These are phyloP conservation scores for Drosophila merina DNA, from an alignment of 2,888 invertebrate genomes.

Conservation along the genomic window DNA sequence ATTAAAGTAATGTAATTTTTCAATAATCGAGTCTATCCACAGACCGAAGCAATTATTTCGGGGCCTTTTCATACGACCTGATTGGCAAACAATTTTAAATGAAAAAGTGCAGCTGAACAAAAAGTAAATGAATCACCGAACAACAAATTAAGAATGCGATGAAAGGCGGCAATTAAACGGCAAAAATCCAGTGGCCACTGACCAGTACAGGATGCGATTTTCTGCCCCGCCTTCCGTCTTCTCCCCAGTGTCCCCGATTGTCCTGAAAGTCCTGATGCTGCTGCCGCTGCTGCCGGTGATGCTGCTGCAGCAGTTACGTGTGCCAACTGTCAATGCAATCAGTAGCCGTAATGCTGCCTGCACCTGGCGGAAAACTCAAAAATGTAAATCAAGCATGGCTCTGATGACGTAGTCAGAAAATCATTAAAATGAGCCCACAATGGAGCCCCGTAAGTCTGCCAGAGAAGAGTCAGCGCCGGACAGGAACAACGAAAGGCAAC, in stretches of 20 bases:
- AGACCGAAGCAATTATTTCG: constrained; percentile 33
- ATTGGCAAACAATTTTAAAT: constrained; percentile 45
- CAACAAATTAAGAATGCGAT: constrained; percentile 49
- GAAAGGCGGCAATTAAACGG: constrained; percentile 48
- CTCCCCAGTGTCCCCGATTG: background rate
- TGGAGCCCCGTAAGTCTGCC: constrained; percentile 28
- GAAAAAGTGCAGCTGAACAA: constrained; percentile 23
- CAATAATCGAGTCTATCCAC: constrained; percentile 39
- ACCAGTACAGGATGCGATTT: background rate
- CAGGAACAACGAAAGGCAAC: constrained; percentile 4
- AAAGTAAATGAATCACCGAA: constrained; percentile 7
- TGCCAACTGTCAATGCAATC: constrained; percentile 55
- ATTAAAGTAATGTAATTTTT: constrained; percentile 39
- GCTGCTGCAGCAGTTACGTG: constrained; percentile 43
- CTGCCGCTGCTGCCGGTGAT: constrained; percentile 2
- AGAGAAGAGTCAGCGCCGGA: constrained; percentile 23
- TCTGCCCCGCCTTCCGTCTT: background rate
- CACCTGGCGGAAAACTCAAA: constrained; percentile 35
- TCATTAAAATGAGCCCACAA: constrained; percentile 48
- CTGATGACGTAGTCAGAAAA: constrained; percentile 53
- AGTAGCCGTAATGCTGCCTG: constrained; percentile 38
- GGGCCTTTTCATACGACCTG: constrained; percentile 29
- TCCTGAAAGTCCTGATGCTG: constrained; percentile 19
- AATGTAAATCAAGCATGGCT: constrained; percentile 46
- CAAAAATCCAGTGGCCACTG: constrained; percentile 37